Percentiles rank a stretch among this genome's conserved stretches.
phyloP scores from a whole-genome alignment of 2,888 invertebrate species.

The Calameuta pallipes region DNA sequence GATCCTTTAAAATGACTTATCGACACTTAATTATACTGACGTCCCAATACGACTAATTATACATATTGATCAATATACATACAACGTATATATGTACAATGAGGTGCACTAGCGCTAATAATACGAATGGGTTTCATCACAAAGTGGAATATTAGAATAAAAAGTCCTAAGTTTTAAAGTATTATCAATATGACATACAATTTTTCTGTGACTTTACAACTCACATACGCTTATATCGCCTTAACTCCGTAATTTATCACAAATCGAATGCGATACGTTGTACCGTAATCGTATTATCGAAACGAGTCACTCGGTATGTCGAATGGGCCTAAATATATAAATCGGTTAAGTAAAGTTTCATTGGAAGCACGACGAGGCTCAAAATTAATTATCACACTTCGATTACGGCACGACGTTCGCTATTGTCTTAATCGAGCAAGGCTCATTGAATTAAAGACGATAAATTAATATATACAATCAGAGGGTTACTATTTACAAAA shows the following conservation, averaged over 20 bases:
- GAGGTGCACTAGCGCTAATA: slow-evolving; percentile 19
- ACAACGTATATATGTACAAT: slow-evolving; percentile 13
- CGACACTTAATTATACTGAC: background rate
- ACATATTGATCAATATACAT: slow-evolving; percentile 1
- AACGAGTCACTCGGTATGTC: background rate
- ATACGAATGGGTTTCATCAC: slow-evolving; percentile 25
- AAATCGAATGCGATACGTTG: slow-evolving; percentile 13
- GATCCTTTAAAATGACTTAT: background rate
- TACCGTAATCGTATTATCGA: background rate
- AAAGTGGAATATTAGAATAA: background rate
- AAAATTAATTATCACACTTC: slow-evolving; percentile 6
- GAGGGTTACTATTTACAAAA: slow-evolving; percentile 1
- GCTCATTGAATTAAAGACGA: background rate
- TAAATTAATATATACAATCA: slow-evolving; percentile 6
- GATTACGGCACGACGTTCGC: background rate
- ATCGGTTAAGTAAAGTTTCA: background rate
- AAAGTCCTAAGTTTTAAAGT: slow-evolving; percentile 7
- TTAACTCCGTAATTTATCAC: slow-evolving; percentile 16
- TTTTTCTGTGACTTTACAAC: slow-evolving; percentile 19
- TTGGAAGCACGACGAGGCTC: background rate
- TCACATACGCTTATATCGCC: slow-evolving; percentile 13
- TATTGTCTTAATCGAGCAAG: background rate
- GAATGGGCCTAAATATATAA: background rate
- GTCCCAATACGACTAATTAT: background rate
- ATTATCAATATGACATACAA: slow-evolving; percentile 27